Evolutionary conservation across 2,888 invertebrate genomes (phyloP).

Genomic region (Herminia tarsipennalis): DNA sequence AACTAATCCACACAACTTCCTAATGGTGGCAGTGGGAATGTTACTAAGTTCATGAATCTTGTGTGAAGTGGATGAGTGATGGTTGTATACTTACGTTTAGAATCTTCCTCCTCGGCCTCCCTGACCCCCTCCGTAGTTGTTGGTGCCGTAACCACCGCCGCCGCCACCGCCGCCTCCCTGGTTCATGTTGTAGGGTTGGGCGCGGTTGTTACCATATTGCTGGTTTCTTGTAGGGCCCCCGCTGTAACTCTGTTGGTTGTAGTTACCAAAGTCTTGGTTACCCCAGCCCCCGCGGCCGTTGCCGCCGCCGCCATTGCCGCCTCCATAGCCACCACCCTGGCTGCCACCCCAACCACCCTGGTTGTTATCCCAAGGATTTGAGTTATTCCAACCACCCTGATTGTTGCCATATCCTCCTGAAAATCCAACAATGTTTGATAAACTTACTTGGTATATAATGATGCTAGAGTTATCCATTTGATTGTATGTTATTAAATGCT

Average conservation of each 20-base stretch:
- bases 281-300: conserved; percentile 81
- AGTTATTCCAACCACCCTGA: conserved; percentile 83
- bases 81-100: conserved; percentile 66
- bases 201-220: conserved; percentile 89
- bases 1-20: conserved; percentile 50
- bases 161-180: conserved; percentile 86
- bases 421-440: conserved; percentile 44
- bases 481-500: no score
- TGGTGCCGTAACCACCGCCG: conserved; percentile 69
- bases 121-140: conserved; percentile 73
- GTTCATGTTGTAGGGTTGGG: conserved; percentile 90
- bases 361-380: conserved; percentile 75
- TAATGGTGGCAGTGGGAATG: conserved; percentile 41
- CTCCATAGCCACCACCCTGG: conserved; percentile 81
- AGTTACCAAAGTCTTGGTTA: conserved; percentile 90
- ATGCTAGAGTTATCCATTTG: no score
- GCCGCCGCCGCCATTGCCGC: conserved; percentile 78
- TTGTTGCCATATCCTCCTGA: conserved; percentile 84
- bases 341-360: conserved; percentile 76
- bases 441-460: no score
- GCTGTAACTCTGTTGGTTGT: conserved; percentile 93
- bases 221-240: conserved; percentile 94
- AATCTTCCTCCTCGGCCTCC: conserved; percentile 72
- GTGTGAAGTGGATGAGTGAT: conserved; percentile 44
- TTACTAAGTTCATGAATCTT: conserved; percentile 40